Base-by-base conservation (phyloP, 2,888 invertebrate species). In the Hedya salicella region DNA sequence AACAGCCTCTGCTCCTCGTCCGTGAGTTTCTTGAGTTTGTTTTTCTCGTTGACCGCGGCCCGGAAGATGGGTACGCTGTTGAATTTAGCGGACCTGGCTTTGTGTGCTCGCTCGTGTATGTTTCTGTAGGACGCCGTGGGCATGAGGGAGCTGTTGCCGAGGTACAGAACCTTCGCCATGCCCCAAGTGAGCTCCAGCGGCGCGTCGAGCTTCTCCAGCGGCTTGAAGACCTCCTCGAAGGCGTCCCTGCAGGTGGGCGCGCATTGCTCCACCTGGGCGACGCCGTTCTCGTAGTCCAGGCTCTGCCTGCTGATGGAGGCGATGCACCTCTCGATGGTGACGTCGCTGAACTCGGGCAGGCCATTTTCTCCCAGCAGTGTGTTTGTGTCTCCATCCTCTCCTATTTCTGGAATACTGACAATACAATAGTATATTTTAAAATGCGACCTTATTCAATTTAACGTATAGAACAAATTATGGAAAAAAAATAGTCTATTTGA, bases 151-250 rank as follows among this genome's bases (percentile, higher is more conserved):
- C 95, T 95, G 78, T 96, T 96, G 4, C 96, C 96, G 56, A 96
- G 88, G 79, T 96, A 97, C 11, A 98, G 85, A 3, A 96, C 95
- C 85, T 97, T 98, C 0, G 97, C 95, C 74, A 97, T 93, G 9
- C 97, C 97, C 97, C 97, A 98, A 3, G 97, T 97, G 54, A 95
- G 94, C 79, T 97, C 96, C 53, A 98, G 85, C 9, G 96, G 95
- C 0, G 94, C 93, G 36, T 95, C 95, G 1, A 95, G 82, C 73
- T 94, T 93, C 80, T 98, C 98, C 25, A 98, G 79, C 0, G 96
- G 96, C 70, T 94, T 92, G 68, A 98, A 93, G 53, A 96, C 89
- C 76, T 95, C 95, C 36, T 93, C 86, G 81, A 97, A 95, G 50
- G 95, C 90, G 83, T 95, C 93, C 73, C 92, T 90, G 59, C 93